Conservation (phyloP, 92 coral and sea anemone species). For the Chrysogorgia sp. region DNA sequence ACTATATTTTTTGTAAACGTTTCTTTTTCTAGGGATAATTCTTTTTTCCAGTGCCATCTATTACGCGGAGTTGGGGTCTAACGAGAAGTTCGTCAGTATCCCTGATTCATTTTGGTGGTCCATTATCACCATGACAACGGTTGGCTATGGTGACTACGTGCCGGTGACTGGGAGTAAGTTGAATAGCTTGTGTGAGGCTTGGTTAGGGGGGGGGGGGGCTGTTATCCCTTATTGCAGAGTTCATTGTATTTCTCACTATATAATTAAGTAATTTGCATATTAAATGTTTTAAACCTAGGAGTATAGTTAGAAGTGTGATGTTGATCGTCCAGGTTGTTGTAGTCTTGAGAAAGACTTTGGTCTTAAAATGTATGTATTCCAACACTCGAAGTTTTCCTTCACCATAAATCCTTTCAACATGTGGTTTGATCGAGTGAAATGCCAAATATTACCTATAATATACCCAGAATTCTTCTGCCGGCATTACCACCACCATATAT, state of each 20-base stretch:
- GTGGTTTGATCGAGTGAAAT: no score
- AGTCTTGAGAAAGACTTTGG: no score
- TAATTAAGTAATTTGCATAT: background rate
- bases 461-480: no score
- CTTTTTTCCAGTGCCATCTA: slow-evolving; percentile 89
- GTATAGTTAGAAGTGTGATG: no score
- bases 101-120: slow-evolving; percentile 99
- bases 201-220: no score
- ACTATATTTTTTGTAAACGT: slow-evolving; percentile 48
- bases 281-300: background rate
- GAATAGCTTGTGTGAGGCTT: no score
- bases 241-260: background rate
- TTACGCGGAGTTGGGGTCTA: slow-evolving; percentile 72
- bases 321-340: no score
- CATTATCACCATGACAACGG: slow-evolving; percentile 94
- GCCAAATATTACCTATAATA: no score
- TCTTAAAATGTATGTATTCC: no score
- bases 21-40: slow-evolving; percentile 41
- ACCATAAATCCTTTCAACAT: no score
- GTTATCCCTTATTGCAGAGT: background rate
- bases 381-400: no score
- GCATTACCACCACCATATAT: no score
- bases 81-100: slow-evolving; percentile 73
- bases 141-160: slow-evolving; percentile 90
- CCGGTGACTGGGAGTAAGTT: slow-evolving; percentile 64